A percentile compares a stretch with the other conserved stretches of the same genome.
Evolutionary conservation across 1,140 invertebrate genomes (phyloP).

Genomic region (Drosophila nasuta): DNA sequence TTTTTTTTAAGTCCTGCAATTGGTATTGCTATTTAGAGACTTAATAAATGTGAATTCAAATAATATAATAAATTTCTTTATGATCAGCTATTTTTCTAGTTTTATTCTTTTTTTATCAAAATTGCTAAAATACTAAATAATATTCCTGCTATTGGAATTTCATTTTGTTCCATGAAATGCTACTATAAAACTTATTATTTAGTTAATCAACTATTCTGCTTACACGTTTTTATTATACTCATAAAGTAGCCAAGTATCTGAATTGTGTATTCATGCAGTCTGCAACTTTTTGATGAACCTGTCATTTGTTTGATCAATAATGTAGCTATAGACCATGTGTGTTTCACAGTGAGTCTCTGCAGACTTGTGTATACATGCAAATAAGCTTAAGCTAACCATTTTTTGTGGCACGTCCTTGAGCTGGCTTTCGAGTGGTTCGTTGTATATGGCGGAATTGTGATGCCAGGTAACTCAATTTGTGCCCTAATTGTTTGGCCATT

Average conservation of each 20-base stretch:
- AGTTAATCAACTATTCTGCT: background rate
- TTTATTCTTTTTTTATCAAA: too few relatives aligned
- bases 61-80: too few relatives aligned
- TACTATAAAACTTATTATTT: too few relatives aligned
- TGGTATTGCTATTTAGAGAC: too few relatives aligned
- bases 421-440: conserved; percentile 27
- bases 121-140: too few relatives aligned
- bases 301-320: conserved; percentile 55
- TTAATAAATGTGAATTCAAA: too few relatives aligned
- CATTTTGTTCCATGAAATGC: too few relatives aligned
- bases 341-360: background rate
- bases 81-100: too few relatives aligned
- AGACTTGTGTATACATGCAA: conserved; percentile 17
- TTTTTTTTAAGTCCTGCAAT: too few relatives aligned
- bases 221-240: background rate
- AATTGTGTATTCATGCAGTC: conserved; percentile 2
- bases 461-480: conserved; percentile 68
- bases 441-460: conserved; percentile 20
- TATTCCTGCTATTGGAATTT: too few relatives aligned
- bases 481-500: conserved; percentile 65
- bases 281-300: conserved; percentile 32
- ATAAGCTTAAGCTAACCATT: conserved; percentile 31
- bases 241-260: background rate
- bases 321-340: background rate
- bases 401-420: conserved; percentile 41